Evolutionary conservation across 2,888 invertebrate genomes (phyloP).

Genomic region (Drosophila melanosoma): DNA sequence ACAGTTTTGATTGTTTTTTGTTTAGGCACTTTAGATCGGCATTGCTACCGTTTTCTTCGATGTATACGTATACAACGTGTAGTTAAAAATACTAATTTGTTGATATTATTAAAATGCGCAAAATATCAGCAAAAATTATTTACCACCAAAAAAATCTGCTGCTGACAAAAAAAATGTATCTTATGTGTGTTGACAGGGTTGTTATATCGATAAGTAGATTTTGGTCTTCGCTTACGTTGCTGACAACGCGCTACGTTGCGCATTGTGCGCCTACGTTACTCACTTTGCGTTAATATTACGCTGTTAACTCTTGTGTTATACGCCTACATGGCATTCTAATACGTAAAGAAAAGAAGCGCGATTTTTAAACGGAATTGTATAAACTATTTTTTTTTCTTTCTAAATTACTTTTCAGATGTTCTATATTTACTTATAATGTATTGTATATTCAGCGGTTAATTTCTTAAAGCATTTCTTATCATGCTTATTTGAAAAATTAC

Average conservation of each 20-base stretch:
- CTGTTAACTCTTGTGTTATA: not conserved
- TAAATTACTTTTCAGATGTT: not conserved
- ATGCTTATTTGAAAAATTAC: not conserved
- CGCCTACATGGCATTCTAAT: not conserved
- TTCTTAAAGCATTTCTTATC: too few species aligned
- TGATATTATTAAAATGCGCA: constrained; percentile 46
- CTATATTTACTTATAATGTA: not conserved
- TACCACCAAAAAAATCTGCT: constrained; percentile 67
- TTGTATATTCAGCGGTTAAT: not conserved
- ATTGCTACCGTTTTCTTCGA: not conserved
- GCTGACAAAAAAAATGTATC: constrained; percentile 69
- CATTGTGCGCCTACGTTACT: constrained; percentile 18
- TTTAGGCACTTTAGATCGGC: constrained; percentile 9
- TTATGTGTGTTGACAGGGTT: constrained; percentile 51
- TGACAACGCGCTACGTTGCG: constrained; percentile 18
- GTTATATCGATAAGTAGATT: constrained; percentile 36
- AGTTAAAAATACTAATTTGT: constrained; percentile 25
- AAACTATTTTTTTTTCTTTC: not conserved
- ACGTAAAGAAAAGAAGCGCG: not conserved
- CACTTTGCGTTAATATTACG: constrained; percentile 4
- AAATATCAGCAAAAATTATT: constrained; percentile 56
- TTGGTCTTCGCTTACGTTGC: constrained; percentile 1
- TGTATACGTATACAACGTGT: not conserved
- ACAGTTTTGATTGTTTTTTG: constrained; percentile 29
- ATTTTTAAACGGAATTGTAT: not conserved